Percentiles rank a stretch among this genome's conserved stretches.
phyloP scores from a whole-genome alignment of 2,113 vertebrate species.

The Bufo bufo region DNA sequence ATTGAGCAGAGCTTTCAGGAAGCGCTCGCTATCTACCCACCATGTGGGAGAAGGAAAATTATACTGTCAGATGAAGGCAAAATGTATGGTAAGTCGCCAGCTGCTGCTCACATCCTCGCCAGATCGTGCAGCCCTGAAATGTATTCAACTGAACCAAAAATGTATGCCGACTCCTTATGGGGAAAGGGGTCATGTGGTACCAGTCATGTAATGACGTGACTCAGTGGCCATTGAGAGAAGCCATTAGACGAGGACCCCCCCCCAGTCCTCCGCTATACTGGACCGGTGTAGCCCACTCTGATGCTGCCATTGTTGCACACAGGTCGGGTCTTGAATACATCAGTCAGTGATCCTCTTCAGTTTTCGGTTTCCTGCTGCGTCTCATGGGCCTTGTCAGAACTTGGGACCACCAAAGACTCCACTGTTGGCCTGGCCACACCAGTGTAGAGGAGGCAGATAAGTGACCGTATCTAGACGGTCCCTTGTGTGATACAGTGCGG shows the following conservation, averaged over 20 bases:
- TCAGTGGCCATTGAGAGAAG: neutral
- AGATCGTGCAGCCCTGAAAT: neutral
- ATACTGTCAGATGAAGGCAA: conserved; percentile 99
- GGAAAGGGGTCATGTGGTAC: neutral
- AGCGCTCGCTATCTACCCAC: conserved; percentile 97
- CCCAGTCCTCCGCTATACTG: too few relatives aligned
- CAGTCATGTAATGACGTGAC: neutral
- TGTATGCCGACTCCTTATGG: neutral
- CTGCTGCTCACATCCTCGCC: neutral
- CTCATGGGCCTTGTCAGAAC: too few relatives aligned
- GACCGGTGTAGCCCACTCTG: too few relatives aligned
- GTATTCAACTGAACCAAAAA: neutral
- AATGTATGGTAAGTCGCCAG: conserved; percentile 95
- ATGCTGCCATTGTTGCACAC: too few relatives aligned
- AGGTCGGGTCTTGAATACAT: too few relatives aligned
- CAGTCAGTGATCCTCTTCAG: too few relatives aligned
- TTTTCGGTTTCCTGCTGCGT: too few relatives aligned
- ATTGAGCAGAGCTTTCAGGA: conserved; percentile 99
- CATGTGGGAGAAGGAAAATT: conserved; percentile 98
- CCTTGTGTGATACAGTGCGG: too few relatives aligned
- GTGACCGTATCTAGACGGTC: too few relatives aligned
- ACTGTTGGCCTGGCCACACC: too few relatives aligned
- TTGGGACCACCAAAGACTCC: too few relatives aligned
- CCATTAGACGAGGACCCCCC: neutral
- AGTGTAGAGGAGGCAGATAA: too few relatives aligned